Evolutionary conservation across 1,140 invertebrate species (phyloP).

Genomic region (Magallana gigas): DNA sequence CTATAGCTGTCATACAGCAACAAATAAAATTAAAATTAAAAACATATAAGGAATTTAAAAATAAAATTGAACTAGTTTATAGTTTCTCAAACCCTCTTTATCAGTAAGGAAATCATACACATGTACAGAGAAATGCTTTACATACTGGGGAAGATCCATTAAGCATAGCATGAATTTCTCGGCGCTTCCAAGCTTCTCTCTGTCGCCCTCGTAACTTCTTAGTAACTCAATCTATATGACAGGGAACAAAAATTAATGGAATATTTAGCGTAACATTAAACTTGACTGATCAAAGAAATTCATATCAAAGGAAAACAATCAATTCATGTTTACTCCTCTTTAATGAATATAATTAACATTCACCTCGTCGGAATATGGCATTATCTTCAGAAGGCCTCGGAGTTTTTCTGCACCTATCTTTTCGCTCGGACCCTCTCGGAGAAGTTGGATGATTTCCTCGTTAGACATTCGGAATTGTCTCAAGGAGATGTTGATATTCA

Average conservation of each 20-base stretch:
- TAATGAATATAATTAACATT: no score
- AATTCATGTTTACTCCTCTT: no score
- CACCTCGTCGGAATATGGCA: conserved; percentile 95
- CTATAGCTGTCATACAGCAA: conserved; percentile 86
- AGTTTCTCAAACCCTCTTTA: no score
- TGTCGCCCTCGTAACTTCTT: conserved; percentile 71
- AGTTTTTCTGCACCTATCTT: conserved; percentile 96
- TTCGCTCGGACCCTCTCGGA: conserved; percentile 91
- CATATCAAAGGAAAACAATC: no score
- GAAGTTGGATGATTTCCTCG: conserved; percentile 93
- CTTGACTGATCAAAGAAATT: no score
- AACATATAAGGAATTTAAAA: no score
- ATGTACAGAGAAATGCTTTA: conserved; percentile 13
- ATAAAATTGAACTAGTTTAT: no score
- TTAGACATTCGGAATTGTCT: conserved; percentile 93
- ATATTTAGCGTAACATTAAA: no score
- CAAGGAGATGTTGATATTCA: conserved; percentile 98
- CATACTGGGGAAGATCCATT: conserved; percentile 73
- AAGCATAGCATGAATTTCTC: conserved; percentile 74
- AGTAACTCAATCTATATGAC: conserved; percentile 69
- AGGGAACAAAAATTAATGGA: background rate
- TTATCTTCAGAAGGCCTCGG: conserved; percentile 92
- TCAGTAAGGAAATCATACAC: no score
- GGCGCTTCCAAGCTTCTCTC: conserved; percentile 70
- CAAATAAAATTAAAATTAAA: background rate